phyloP scores from a whole-genome alignment of 2,797 vertebrate species.

The Coendou prehensilis region DNA sequence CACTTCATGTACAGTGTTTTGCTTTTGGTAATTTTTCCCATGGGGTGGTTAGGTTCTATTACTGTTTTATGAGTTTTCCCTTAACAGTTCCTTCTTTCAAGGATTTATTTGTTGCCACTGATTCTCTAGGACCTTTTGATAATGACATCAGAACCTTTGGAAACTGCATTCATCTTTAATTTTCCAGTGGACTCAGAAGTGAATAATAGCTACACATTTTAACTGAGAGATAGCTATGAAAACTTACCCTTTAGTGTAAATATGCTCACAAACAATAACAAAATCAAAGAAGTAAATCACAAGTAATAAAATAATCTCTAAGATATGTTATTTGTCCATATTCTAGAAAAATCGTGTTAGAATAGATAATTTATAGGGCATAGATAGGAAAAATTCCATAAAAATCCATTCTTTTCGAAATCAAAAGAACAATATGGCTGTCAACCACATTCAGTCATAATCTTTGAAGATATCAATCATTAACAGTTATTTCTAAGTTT shows the following conservation, averaged over 20 bases:
- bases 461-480: slow-evolving; percentile 7
- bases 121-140: background rate
- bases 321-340: background rate
- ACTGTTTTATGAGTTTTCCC: background rate
- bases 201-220: slow-evolving; percentile 39
- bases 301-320: slow-evolving; percentile 27
- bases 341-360: slow-evolving; percentile 11
- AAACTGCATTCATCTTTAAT: background rate
- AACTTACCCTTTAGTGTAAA: background rate
- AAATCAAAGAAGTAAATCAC: background rate
- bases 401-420: slow-evolving; percentile 26
- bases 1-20: slow-evolving; percentile 29
- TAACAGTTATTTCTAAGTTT: background rate
- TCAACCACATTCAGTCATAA: background rate
- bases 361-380: background rate
- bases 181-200: background rate
- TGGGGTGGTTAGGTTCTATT: background rate
- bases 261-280: background rate
- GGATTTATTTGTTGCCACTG: background rate
- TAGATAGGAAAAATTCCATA: background rate
- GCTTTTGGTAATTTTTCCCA: background rate
- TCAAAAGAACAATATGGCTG: background rate
- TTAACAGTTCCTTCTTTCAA: slow-evolving; percentile 5
- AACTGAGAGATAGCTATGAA: slow-evolving; percentile 9
- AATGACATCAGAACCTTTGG: background rate